phyloP scores from a whole-genome alignment of 2,113 vertebrate species.

The Solenodon paradoxus region DNA sequence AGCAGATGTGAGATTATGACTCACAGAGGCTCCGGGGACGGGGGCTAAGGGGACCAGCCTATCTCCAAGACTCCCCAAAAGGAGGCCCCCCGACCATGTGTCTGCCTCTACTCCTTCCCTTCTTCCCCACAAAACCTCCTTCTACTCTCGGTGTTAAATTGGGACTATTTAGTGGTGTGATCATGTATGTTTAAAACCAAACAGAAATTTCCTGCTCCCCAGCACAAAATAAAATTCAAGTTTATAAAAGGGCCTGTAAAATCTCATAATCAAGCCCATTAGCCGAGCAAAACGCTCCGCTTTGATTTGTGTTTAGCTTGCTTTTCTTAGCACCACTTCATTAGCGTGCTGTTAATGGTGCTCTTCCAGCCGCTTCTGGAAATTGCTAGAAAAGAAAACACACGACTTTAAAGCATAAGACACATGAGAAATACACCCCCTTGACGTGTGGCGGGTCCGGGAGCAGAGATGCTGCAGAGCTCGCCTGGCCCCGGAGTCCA shows the following conservation, averaged over 20 bases:
- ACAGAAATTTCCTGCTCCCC: conserved; percentile 63
- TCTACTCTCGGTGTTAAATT: not conserved
- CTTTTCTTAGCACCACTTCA: conserved; percentile 49
- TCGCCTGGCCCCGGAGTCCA: not conserved
- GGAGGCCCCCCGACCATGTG: no score
- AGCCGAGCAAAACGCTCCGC: conserved; percentile 48
- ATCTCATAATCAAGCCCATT: conserved; percentile 65
- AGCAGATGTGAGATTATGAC: rapidly evolving
- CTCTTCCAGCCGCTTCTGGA: conserved; percentile 59
- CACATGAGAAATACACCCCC: conserved; percentile 48
- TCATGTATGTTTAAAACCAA: conserved; percentile 58
- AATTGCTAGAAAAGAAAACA: conserved; percentile 65
- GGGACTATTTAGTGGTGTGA: conserved; percentile 30
- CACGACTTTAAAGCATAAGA: conserved; percentile 49
- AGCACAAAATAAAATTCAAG: conserved; percentile 61
- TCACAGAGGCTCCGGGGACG: no score
- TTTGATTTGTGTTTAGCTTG: conserved; percentile 55
- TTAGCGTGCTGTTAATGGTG: conserved; percentile 52
- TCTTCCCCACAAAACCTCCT: not conserved
- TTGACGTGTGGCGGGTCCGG: conserved; percentile 30
- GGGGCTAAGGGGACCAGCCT: no score
- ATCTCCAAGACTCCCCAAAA: no score
- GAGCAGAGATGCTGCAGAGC: no score
- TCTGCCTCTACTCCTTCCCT: not conserved
- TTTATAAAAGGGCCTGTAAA: conserved; percentile 61